Evolutionary conservation across 2,888 invertebrate species (phyloP), one percentile per base, ranked within the genome.

Genomic region (Micropterix aruncella): DNA sequence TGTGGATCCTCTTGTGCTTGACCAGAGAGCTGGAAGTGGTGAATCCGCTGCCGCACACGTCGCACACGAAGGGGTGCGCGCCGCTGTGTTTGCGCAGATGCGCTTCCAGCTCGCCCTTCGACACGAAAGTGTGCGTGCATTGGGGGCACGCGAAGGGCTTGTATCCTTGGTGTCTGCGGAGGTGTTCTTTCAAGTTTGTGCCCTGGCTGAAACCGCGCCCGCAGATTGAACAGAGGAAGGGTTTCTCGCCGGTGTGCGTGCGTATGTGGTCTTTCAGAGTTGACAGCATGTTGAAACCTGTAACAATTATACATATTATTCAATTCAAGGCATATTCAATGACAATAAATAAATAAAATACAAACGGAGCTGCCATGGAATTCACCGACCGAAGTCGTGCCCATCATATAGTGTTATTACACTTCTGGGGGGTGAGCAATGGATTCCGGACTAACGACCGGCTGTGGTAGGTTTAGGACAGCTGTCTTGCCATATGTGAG

Each of bases 171-270:
- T 78, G 77, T 2, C 77, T 60, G 45, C 73, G 61, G 47, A 72
- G 62, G 50, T 78, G 77, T 46, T 78, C 77, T 0, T 65, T 68
- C 16, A 78, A 54, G 53, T 78, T 77, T 0, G 74, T 74, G 52
- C 74, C 77, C 55, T 78, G 77, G 40, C 72, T 73, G 45, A 78
- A 77, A 0, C 74, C 71, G 42, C 70, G 66, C 0, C 75, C 75
- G 39, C 77, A 78, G 0, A 73, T 63, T 0, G 74, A 70, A 49
- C 73, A 73, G 0, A 75, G 54, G 47, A 68, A 77, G 0, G 77
- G 77, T 19, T 74, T 74, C 52, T 77, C 77, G 0, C 77, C 77
- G 0, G 74, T 76, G 47, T 77, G 77, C 0, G 60, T 55, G 2
- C 77, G 57, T 52, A 75, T 58, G 52, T 78, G 77, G 49, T 77